Evolutionary conservation across 2,113 vertebrate genomes (phyloP).

Genomic region (Agapornis roseicollis): DNA sequence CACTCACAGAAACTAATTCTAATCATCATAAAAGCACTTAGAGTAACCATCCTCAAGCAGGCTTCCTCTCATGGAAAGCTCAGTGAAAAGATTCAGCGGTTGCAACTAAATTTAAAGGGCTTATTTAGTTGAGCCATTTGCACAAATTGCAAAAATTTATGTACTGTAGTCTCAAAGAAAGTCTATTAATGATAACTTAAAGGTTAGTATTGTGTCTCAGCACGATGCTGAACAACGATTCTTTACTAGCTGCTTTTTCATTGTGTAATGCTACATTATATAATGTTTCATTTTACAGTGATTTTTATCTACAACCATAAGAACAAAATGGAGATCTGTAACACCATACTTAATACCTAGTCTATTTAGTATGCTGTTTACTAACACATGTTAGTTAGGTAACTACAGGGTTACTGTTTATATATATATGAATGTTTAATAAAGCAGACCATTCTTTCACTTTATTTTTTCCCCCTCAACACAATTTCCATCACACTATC

Average conservation of each 20-base stretch:
- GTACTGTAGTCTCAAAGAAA: background rate
- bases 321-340: background rate
- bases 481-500: background rate
- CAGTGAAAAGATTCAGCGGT: background rate
- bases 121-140: background rate
- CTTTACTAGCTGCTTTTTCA: background rate
- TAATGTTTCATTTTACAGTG: background rate
- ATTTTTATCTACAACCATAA: background rate
- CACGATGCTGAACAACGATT: background rate
- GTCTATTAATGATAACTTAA: background rate
- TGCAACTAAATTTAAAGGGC: background rate
- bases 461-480: fast-evolving
- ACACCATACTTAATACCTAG: background rate
- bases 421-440: background rate
- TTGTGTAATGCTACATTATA: background rate
- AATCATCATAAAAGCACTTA: background rate
- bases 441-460: background rate
- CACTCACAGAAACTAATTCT: background rate
- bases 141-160: background rate
- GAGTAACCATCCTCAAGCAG: background rate
- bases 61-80: background rate
- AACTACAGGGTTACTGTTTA: background rate
- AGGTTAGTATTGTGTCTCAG: background rate
- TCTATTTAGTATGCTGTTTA: background rate
- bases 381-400: background rate